Conservation (phyloP, 2,888 invertebrate species). For the Metallyticus violacea region DNA sequence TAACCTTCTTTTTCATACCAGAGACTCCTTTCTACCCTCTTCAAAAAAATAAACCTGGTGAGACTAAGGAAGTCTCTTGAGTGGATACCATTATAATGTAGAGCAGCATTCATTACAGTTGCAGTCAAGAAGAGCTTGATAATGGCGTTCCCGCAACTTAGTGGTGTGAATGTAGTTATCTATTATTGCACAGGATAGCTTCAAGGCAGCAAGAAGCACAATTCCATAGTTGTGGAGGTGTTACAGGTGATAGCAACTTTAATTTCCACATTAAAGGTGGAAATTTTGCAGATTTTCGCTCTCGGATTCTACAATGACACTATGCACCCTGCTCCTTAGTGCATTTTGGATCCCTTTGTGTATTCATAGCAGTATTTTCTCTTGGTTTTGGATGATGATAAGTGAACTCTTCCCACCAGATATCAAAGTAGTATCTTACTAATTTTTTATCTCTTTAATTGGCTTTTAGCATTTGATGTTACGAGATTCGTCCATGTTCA, state of each 20-base stretch:
- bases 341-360: constrained; percentile 68
- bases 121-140: too few relatives aligned
- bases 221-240: constrained; percentile 77
- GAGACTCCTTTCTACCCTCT: too few relatives aligned
- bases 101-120: too few relatives aligned
- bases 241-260: constrained; percentile 79
- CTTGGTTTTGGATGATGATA: constrained; percentile 80
- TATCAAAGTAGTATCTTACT: constrained; percentile 72
- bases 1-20: too few relatives aligned
- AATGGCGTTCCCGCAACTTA: too few relatives aligned
- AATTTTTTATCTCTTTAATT: constrained; percentile 77
- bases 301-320: constrained; percentile 67
- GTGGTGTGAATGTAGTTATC: too few relatives aligned
- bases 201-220: constrained; percentile 55
- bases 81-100: too few relatives aligned
- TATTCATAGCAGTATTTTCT: constrained; percentile 79
- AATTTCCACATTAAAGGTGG: constrained; percentile 72
- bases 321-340: constrained; percentile 68
- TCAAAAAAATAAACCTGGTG: too few relatives aligned
- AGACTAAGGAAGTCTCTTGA: too few relatives aligned
- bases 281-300: constrained; percentile 70
- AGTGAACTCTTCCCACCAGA: constrained; percentile 79
- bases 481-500: constrained; percentile 65
- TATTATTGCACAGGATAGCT: too few relatives aligned
- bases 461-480: constrained; percentile 76